A percentile compares a stretch with the other conserved stretches of the same genome.
phyloP scores from a whole-genome alignment of 2,797 vertebrate species.

The Propithecus perrieri region DNA sequence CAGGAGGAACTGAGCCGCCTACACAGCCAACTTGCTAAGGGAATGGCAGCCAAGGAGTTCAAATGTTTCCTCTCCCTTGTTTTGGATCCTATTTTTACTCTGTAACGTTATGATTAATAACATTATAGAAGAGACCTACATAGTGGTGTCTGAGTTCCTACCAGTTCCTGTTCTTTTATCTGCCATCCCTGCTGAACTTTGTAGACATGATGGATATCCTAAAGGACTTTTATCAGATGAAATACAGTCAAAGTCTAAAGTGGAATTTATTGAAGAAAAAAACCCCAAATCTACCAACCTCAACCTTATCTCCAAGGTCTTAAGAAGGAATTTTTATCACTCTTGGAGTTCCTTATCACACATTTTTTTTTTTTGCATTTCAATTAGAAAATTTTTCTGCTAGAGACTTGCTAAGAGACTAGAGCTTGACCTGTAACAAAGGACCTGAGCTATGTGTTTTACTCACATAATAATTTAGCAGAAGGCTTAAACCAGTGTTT shows the following conservation, averaged over 20 bases:
- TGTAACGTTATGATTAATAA: constrained; percentile 92
- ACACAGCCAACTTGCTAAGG: constrained; percentile 92
- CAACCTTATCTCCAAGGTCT: constrained; percentile 92
- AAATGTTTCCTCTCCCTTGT: constrained; percentile 90
- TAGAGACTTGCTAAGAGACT: not conserved
- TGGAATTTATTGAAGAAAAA: constrained; percentile 84
- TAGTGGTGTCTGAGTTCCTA: constrained; percentile 88
- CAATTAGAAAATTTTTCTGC: not conserved
- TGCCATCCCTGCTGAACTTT: constrained; percentile 90
- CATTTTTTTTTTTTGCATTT: not conserved
- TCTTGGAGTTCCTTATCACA: not conserved
- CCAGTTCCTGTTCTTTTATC: constrained; percentile 89
- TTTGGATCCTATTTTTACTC: constrained; percentile 92
- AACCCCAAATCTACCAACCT: constrained; percentile 89
- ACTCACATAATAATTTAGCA: not conserved
- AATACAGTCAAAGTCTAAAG: constrained; percentile 93
- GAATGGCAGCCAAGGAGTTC: constrained; percentile 91
- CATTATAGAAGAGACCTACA: constrained; percentile 91
- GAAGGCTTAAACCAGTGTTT: not conserved
- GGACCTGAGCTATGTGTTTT: not conserved
- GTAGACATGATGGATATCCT: constrained; percentile 94
- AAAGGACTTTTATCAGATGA: constrained; percentile 95
- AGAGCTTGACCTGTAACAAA: not conserved
- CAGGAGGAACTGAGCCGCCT: constrained; percentile 93
- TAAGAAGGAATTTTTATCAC: constrained; percentile 92